Evolutionary conservation across 2,888 invertebrate species (phyloP).

Genomic region (Meganola albula): DNA sequence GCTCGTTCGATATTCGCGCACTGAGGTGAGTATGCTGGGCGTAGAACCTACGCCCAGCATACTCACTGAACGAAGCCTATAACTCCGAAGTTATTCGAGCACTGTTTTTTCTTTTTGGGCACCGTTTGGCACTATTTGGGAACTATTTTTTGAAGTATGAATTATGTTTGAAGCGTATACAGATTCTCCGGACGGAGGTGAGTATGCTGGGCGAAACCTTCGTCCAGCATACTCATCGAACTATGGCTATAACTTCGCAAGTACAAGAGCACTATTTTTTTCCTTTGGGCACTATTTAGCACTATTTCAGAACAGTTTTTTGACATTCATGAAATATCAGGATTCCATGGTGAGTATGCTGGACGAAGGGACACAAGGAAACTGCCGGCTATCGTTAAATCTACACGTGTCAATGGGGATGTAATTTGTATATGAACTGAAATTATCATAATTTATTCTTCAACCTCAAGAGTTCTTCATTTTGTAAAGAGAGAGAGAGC

Average conservation of each 20-base stretch:
- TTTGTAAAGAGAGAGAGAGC: too few species aligned
- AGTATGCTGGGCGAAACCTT: constrained; percentile 6
- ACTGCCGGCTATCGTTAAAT: too few species aligned
- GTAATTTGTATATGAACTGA: too few species aligned
- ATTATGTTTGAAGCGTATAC: constrained; percentile 7
- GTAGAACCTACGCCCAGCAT: constrained; percentile 7
- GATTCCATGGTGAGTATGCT: constrained; percentile 1
- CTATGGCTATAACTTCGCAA: constrained; percentile 1
- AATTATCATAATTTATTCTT: too few species aligned
- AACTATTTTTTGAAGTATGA: constrained; percentile 7
- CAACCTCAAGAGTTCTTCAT: too few species aligned
- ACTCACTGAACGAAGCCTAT: constrained; percentile 7
- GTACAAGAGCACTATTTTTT: constrained; percentile 1
- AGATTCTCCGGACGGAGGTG: constrained; percentile 7
- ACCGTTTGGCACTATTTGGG: constrained; percentile 6
- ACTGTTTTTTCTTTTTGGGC: constrained; percentile 6
- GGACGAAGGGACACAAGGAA: constrained; percentile 3
- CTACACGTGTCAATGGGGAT: too few species aligned
- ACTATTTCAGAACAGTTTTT: constrained; percentile 1
- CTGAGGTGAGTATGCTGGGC: constrained; percentile 7
- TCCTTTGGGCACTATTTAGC: constrained; percentile 1
- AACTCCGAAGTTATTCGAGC: constrained; percentile 7
- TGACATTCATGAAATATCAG: constrained; percentile 1
- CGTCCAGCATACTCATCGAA: constrained; percentile 4
- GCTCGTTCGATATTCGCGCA: constrained; percentile 6